Percentiles rank a stretch among this genome's conserved stretches.
These are phyloP conservation scores for Dolichoris vasculosae DNA, from an alignment of 1,140 invertebrate genomes.

Conservation along the genomic window DNA sequence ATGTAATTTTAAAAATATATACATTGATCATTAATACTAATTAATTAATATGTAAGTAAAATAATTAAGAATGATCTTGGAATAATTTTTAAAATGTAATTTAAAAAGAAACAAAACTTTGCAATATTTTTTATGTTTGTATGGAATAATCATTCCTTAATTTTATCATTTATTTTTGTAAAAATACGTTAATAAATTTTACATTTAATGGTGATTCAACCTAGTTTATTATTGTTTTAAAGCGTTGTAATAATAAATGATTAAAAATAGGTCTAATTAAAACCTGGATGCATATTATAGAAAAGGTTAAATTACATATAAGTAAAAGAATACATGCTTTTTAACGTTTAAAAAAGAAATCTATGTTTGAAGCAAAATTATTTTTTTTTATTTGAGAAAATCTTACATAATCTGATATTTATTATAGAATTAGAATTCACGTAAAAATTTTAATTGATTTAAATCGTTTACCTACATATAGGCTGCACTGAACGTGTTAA, in stretches of 20 bases:
- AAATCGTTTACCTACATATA: not conserved
- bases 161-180: not conserved
- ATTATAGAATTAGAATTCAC: not conserved
- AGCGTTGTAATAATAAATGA: not conserved
- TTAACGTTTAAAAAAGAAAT: not conserved
- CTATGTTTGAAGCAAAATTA: not conserved
- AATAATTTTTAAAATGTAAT: too few relatives aligned
- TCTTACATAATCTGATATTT: not conserved
- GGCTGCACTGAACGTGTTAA: constrained; percentile 45
- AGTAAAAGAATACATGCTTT: not conserved
- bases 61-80: not conserved
- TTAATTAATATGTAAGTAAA: not conserved
- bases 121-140: not conserved
- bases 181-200: not conserved
- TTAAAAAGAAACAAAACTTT: too few relatives aligned
- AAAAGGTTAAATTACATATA: not conserved
- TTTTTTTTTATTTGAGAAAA: not conserved
- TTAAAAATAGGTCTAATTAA: not conserved
- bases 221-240: not conserved
- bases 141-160: not conserved
- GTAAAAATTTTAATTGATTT: not conserved
- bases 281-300: not conserved
- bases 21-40: not conserved
- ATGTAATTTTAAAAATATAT: not conserved
- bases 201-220: not conserved